These are phyloP conservation scores for Sphecodes monilicornis DNA, from an alignment of 2,888 invertebrate genomes.

Conservation along the genomic window DNA sequence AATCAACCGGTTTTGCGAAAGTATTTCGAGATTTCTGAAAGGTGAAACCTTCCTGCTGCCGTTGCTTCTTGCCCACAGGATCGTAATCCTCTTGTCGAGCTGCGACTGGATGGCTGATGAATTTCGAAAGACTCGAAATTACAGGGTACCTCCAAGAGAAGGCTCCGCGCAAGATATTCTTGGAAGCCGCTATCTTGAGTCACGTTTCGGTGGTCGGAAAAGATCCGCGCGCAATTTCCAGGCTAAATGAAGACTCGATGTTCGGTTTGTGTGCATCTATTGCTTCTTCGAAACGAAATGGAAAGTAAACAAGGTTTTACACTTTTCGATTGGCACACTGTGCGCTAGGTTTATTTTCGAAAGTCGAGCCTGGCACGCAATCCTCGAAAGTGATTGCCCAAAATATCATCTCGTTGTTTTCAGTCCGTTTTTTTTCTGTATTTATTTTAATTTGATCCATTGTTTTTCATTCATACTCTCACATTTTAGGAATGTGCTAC, in stretches of 20 bases:
- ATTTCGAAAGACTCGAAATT: conserved; percentile 7
- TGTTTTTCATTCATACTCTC: not conserved
- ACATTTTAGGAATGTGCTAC: not conserved
- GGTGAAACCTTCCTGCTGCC: conserved; percentile 12
- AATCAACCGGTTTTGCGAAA: conserved; percentile 47
- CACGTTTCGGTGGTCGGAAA: not conserved
- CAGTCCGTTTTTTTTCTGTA: not conserved
- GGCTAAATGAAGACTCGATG: not conserved
- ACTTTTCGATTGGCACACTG: not conserved
- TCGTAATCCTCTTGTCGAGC: not conserved
- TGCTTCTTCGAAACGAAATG: not conserved
- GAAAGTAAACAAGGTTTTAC: not conserved
- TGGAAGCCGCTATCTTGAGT: not conserved
- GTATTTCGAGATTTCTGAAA: not conserved
- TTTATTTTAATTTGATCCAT: not conserved
- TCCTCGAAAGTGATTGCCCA: not conserved
- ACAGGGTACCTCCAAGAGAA: not conserved
- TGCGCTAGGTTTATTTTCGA: not conserved
- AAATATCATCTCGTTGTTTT: not conserved
- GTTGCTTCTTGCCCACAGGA: not conserved
- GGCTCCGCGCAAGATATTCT: not conserved
- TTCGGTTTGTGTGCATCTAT: not conserved
- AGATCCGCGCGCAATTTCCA: not conserved
- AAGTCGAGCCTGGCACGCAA: not conserved
- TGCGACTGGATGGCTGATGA: not conserved